A percentile compares a stretch with the other conserved stretches of the same genome.
Conservation (phyloP, 2,797 vertebrate species). For the Hoplostethus mediterraneus region DNA sequence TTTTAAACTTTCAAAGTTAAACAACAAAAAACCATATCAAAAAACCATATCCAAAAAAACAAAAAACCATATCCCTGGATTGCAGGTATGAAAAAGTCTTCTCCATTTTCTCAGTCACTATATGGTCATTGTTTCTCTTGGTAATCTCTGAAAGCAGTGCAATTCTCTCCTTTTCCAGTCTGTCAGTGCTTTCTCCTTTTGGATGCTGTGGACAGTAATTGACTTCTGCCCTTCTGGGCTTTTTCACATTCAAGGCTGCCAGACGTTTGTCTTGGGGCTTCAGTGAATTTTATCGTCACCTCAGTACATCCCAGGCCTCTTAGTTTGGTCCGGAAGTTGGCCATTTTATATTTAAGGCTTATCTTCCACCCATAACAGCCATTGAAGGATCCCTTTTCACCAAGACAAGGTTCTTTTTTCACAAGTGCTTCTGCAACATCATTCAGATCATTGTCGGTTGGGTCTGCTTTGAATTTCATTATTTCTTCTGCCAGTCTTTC, state of each 20-base stretch:
- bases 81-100: constrained; percentile 38
- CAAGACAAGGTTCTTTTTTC: constrained; percentile 42
- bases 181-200: constrained; percentile 28
- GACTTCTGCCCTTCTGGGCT: too few species aligned
- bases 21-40: too few species aligned
- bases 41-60: too few species aligned
- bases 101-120: constrained; percentile 42
- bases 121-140: constrained; percentile 43
- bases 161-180: not conserved
- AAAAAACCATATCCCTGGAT: not conserved
- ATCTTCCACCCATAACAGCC: constrained; percentile 54
- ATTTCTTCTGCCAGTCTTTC: constrained; percentile 32
- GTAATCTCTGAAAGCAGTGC: not conserved
- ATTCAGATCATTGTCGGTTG: constrained; percentile 34
- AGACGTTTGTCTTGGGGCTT: too few species aligned
- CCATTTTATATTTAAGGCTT: constrained; percentile 46
- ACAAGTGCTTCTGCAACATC: constrained; percentile 44
- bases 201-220: too few species aligned
- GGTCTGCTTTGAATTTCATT: constrained; percentile 43
- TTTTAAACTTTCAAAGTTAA: not conserved
- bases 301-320: constrained; percentile 37
- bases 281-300: constrained; percentile 43
- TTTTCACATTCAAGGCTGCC: too few species aligned
- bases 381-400: constrained; percentile 49
- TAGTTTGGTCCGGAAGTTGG: constrained; percentile 33